Base-by-base conservation (phyloP, 2,797 vertebrate species). In the Clarias laeviceps region DNA sequence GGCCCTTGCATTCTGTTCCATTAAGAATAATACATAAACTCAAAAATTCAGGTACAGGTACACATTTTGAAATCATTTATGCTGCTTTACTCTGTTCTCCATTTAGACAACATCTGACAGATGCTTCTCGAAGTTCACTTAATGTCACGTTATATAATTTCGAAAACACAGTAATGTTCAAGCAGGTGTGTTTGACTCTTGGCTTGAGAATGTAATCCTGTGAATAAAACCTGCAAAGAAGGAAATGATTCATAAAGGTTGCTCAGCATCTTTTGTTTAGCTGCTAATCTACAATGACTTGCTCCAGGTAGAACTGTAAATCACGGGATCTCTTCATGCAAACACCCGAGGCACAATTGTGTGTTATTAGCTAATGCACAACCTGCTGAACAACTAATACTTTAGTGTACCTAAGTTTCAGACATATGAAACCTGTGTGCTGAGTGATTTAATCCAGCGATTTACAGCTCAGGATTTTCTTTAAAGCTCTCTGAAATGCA, bases 311-410 rank as follows among this genome's bases (percentile, higher is more conserved):
- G n/a, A 80, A 29, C 29, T 80, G 54, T 70, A 57, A 57, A 76
- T 76, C 50, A 62, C 18, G 54, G 37, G 20, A 73, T 74, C 29
- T 57, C 0, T 74, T 65, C 29, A 65, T 2, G 56, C 40, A 81
- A 7, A 24, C 68, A 73, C 78, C 84, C 62, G 64, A 77, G 64
- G 80, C 64, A 50, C 64, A 82, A 20, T 57, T 40, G 17, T 37
- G 29, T 79, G 64, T 82, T 79, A 68, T 82, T 77, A 69, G 37
- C 73, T 37, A 68, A 70, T 70, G 81, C 73, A 20, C 27, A 69
- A 61, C 64, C 72, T 86, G 80, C 22, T 73, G 15, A 45, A 76
- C 69, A 85, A 76, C 61, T 74, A 81, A 29, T 61, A 45, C 40
- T 57, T 57, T 17, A 76, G 59, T 82, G 73, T 82, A 72, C 27